Evolutionary conservation across 2,113 vertebrate genomes (phyloP), one percentile per base, ranked within the genome.

Genomic region (Actinemys pallida): DNA sequence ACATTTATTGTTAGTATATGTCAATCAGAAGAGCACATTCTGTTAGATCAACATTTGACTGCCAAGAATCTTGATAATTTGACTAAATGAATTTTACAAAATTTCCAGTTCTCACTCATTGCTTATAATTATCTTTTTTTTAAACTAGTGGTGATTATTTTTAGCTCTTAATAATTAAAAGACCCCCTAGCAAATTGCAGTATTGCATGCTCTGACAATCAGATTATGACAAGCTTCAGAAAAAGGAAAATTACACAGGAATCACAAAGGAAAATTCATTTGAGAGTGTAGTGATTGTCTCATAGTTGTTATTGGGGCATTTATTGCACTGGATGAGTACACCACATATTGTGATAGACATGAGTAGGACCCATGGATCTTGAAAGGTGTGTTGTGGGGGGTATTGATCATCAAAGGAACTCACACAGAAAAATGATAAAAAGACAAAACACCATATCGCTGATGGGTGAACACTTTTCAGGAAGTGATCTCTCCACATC

Each of bases 1-100:
- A 96, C 92, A 91, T 95, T 69, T 83, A 92, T 95, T 96, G 96
- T 96, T 95, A 96, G 96, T 94, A 94, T 95, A 93, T 94, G 96
- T 87, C 96, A 97, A 95, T 97, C 97, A 97, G 92, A 56, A 81
- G 91, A 94, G 95, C 87, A 93, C 93, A 83, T 95, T 90, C 95
- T 96, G 88, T 94, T 95, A 94, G 95, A 94, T 93, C 93, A 95
- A 96, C 92, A 85, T 85, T 94, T 1, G 31, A 84, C 93, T 96
- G 96, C 94, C 96, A 95, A 96, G 88, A 89, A 72, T 84, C 80
- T 91, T 95, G 45, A 90, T 94, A 62, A 84, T 25, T 91, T 94
- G 94, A 88, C 92, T 95, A 78, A 93, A 91, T 86, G 82, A 92
- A 59, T 90, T 96, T 92, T 85, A 83, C 78, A 90, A 94, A 97